phyloP scores from a whole-genome alignment of 2,113 vertebrate species.

The Collichthys lucidus region DNA sequence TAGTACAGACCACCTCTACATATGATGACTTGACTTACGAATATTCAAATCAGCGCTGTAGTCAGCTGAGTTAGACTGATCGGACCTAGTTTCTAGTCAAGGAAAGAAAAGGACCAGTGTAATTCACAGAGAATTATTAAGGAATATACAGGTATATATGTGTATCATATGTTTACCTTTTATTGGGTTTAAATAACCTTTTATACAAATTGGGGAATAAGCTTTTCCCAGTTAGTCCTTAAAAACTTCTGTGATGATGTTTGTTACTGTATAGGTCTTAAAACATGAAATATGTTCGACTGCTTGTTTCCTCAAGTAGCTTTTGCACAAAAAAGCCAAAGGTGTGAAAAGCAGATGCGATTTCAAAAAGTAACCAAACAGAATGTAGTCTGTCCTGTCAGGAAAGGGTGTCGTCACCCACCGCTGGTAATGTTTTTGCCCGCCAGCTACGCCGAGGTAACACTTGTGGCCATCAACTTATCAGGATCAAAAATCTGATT shows the following conservation, averaged over 20 bases:
- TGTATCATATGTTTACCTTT: conserved; percentile 67
- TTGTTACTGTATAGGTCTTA: conserved; percentile 18
- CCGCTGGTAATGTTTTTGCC: neutral
- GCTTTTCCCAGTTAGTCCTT: conserved; percentile 22
- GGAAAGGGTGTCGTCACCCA: conserved; percentile 8
- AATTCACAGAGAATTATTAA: conserved; percentile 51
- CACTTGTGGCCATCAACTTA: conserved; percentile 11
- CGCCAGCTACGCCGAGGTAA: conserved; percentile 3
- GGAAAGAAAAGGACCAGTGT: conserved; percentile 15
- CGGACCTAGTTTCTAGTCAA: conserved; percentile 12
- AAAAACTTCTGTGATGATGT: conserved; percentile 12
- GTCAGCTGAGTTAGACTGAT: conserved; percentile 25
- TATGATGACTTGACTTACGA: conserved; percentile 48
- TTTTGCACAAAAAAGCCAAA: conserved; percentile 72
- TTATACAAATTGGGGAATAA: conserved; percentile 28
- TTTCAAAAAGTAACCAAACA: conserved; percentile 39
- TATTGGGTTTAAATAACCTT: conserved; percentile 55
- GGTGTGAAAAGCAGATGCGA: conserved; percentile 16
- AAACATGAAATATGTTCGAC: conserved; percentile 19
- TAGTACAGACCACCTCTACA: conserved; percentile 61
- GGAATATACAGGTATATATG: conserved; percentile 49
- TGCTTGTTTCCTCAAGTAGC: conserved; percentile 43
- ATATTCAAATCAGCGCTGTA: conserved; percentile 54
- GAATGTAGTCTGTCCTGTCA: conserved; percentile 42
- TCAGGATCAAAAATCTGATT: conserved; percentile 40